phyloP scores from a whole-genome alignment of 2,888 invertebrate genomes.

The Unio delphinus region DNA sequence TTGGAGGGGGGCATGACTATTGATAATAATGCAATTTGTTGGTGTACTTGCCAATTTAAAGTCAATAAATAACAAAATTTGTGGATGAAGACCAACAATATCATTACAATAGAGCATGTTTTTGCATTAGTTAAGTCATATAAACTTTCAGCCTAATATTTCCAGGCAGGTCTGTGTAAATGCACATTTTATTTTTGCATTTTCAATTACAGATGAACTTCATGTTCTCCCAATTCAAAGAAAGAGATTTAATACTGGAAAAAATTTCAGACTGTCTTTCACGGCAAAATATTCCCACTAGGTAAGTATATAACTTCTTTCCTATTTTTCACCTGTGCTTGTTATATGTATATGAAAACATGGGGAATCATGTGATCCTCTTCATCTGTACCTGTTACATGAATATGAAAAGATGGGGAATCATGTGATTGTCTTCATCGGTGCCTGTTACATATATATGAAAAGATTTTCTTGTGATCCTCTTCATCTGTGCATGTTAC shows the following conservation, averaged over 20 bases:
- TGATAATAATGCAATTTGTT: too few species aligned
- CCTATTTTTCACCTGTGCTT: not conserved
- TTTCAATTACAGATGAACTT: slow-evolving; percentile 76
- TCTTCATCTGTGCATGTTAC: too few species aligned
- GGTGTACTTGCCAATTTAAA: too few species aligned
- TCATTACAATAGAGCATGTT: not conserved
- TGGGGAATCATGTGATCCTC: too few species aligned
- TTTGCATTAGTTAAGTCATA: not conserved
- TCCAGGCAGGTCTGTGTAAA: not conserved
- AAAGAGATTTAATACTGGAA: slow-evolving; percentile 88
- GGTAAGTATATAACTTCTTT: slow-evolving; percentile 12
- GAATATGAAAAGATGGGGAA: too few species aligned
- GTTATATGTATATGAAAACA: too few species aligned
- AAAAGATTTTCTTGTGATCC: too few species aligned
- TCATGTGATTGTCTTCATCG: too few species aligned
- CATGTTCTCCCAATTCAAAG: slow-evolving; percentile 89
- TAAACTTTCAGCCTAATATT: not conserved
- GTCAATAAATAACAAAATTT: too few species aligned
- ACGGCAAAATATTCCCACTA: slow-evolving; percentile 72
- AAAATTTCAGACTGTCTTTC: slow-evolving; percentile 91
- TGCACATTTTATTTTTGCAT: not conserved
- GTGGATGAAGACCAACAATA: not conserved
- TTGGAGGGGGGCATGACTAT: too few species aligned
- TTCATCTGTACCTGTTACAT: too few species aligned
- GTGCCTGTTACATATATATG: too few species aligned